Conservation (phyloP, 2,113 vertebrate species). For the Taurulus bubalis region DNA sequence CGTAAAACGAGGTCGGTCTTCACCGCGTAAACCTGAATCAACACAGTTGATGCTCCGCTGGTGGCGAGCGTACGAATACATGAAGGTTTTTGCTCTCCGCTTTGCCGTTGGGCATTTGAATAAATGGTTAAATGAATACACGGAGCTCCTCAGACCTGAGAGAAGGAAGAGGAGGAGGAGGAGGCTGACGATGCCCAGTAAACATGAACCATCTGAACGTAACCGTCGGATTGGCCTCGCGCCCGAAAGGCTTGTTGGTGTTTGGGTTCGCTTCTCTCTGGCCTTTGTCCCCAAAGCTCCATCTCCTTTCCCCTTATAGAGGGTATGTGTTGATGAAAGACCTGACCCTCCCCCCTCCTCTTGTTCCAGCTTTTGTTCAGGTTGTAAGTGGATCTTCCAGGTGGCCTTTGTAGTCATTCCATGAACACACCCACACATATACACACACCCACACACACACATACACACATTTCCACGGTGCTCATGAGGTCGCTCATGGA, state of each 20-base stretch:
- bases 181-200: background rate
- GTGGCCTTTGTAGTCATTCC: constrained; percentile 57
- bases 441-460: constrained; percentile 15
- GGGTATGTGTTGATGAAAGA: constrained; percentile 79
- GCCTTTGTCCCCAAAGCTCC: constrained; percentile 64
- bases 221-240: constrained; percentile 41
- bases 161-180: too few relatives aligned
- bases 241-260: constrained; percentile 5
- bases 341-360: constrained; percentile 57
- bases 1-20: too few relatives aligned
- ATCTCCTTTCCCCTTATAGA: constrained; percentile 70
- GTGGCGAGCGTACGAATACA: too few relatives aligned
- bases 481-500: too few relatives aligned
- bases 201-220: constrained; percentile 23
- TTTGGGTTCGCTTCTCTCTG: constrained; percentile 2
- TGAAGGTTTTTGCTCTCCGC: too few relatives aligned
- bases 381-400: constrained; percentile 87
- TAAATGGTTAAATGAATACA: too few relatives aligned
- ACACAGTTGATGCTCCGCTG: too few relatives aligned
- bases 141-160: too few relatives aligned
- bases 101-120: too few relatives aligned
- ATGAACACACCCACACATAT: constrained; percentile 33
- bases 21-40: too few relatives aligned
- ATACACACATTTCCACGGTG: too few relatives aligned
- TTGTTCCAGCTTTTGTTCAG: constrained; percentile 75